These are phyloP conservation scores for Microctonus brassicae DNA, from an alignment of 2,888 invertebrate species.

Conservation along the genomic window DNA sequence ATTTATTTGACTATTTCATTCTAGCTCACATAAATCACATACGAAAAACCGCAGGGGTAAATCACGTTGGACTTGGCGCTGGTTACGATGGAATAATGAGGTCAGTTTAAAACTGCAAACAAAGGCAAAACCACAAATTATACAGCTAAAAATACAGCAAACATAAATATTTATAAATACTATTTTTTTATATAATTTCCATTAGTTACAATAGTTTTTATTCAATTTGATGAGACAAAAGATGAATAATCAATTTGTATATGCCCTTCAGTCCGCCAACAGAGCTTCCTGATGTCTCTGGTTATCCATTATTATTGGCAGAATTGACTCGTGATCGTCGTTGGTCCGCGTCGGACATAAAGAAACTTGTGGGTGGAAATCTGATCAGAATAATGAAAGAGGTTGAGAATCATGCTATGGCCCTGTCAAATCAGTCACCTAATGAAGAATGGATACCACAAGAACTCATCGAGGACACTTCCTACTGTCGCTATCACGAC, in stretches of 20 bases:
- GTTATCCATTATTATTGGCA: conserved; percentile 75
- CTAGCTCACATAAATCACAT: conserved; percentile 77
- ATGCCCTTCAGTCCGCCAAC: conserved; percentile 68
- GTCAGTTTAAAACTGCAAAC: conserved; percentile 58
- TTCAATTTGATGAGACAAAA: conserved; percentile 23
- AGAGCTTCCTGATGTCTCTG: conserved; percentile 73
- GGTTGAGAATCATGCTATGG: conserved; percentile 67
- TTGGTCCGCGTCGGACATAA: conserved; percentile 74
- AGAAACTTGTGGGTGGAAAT: conserved; percentile 75
- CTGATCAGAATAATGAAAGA: conserved; percentile 73
- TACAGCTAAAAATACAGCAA: not conserved
- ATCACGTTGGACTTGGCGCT: conserved; percentile 77
- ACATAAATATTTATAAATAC: not conserved
- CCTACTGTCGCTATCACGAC: conserved; percentile 72
- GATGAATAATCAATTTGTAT: not conserved
- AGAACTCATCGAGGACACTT: conserved; percentile 72
- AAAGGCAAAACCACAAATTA: conserved; percentile 9
- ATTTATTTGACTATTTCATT: conserved; percentile 23
- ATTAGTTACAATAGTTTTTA: not conserved
- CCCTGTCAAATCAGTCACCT: conserved; percentile 68
- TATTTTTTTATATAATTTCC: not conserved
- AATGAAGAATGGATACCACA: conserved; percentile 73
- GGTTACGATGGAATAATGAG: conserved; percentile 74
- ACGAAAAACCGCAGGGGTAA: conserved; percentile 75
- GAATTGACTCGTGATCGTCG: conserved; percentile 74